phyloP scores from a whole-genome alignment of 2,797 vertebrate species.

The Melopsittacus undulatus region DNA sequence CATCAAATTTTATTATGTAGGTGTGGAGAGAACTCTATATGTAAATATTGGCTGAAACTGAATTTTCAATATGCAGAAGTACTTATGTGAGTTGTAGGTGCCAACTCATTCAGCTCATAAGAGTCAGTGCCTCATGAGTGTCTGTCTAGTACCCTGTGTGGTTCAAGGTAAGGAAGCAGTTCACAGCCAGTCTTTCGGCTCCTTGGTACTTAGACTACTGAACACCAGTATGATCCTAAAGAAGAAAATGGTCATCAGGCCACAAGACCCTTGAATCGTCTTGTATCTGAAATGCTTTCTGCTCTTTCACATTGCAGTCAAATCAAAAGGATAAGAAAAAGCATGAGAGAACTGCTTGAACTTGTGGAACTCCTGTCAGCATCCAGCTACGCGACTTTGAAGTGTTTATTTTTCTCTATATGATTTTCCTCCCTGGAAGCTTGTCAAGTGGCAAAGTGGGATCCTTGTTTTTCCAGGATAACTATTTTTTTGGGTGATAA shows the following conservation, averaged over 20 bases:
- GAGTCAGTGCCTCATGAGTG: not conserved
- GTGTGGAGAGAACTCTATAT: not conserved
- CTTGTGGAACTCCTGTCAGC: not conserved
- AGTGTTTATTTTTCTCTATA: not conserved
- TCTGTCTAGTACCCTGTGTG: not conserved
- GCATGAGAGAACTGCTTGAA: not conserved
- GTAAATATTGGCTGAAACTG: not conserved
- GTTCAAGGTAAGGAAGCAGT: not conserved
- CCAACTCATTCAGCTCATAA: not conserved
- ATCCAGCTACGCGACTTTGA: not conserved
- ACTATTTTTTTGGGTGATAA: not conserved
- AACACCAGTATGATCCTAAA: not conserved
- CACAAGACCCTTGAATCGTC: not conserved
- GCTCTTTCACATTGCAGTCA: not conserved
- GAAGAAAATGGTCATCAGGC: not conserved
- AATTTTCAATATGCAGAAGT: not conserved
- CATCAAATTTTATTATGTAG: not conserved
- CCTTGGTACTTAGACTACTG: not conserved
- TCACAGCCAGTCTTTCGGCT: not conserved
- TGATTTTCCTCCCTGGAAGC: not conserved
- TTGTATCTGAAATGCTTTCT: not conserved
- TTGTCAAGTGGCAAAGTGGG: not conserved
- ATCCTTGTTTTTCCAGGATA: not conserved
- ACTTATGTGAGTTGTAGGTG: not conserved
- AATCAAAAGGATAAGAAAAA: not conserved